Conservation (phyloP, 2,888 invertebrate species). For the Trichopoda pennipes region DNA sequence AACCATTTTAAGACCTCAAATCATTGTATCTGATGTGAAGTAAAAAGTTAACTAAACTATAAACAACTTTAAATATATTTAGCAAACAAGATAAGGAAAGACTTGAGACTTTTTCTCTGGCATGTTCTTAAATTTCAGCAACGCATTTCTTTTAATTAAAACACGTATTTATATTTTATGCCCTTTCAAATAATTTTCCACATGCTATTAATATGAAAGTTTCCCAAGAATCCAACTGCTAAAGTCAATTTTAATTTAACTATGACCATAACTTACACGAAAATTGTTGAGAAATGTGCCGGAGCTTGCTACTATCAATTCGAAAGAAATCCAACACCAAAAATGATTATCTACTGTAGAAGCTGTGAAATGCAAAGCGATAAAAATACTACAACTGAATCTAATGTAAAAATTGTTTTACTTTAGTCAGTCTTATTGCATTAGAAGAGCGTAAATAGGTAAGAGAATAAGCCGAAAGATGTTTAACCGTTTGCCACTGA, state of each 20-base stretch:
- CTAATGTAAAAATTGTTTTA: constrained; percentile 50
- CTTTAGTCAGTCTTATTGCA: constrained; percentile 29
- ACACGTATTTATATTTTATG: constrained; percentile 31
- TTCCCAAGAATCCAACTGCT: constrained; percentile 55
- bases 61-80: constrained; percentile 27
- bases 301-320: constrained; percentile 68
- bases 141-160: constrained; percentile 32
- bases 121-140: constrained; percentile 13
- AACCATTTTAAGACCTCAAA: too few species aligned
- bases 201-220: constrained; percentile 46
- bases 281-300: constrained; percentile 73
- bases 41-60: constrained; percentile 2
- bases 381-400: constrained; percentile 52
- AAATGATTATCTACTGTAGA: constrained; percentile 61
- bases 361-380: constrained; percentile 57
- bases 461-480: constrained; percentile 33
- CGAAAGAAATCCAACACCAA: constrained; percentile 34
- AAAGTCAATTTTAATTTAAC: constrained; percentile 45
- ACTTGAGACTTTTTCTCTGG: constrained; percentile 12
- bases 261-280: constrained; percentile 78
- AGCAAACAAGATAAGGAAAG: constrained; percentile 18
- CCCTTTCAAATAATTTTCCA: constrained; percentile 12
- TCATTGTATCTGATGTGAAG: too few species aligned
- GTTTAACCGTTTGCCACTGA: constrained; percentile 63
- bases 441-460: not conserved